Evolutionary conservation across 2,113 vertebrate genomes (phyloP), one percentile per base, ranked within the genome.

Genomic region (Lepus europaeus): DNA sequence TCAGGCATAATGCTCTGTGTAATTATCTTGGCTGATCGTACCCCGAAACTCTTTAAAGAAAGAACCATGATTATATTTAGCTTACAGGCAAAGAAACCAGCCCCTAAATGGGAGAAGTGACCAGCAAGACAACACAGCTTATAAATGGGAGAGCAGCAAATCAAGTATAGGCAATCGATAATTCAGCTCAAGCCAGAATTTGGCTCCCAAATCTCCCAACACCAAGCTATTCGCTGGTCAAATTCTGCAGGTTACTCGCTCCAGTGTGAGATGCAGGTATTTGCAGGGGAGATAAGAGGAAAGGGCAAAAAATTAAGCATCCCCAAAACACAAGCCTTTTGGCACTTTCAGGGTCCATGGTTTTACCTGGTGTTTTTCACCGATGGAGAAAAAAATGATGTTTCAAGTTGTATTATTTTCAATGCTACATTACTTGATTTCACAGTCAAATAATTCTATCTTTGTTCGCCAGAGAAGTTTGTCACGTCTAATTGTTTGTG

Each of bases 401-500:
- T 90, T 95, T 95, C 85, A 70, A 73, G 88, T 96, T 95, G 68
- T 93, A 78, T 92, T 97, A 39, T 95, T 95, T 95, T 96, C 94
- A 97, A 86, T 95, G 96, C 95, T 93, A 72, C 87, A 85, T 96
- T 94, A 92, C 88, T 96, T 1, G 29, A 95, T 96, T 96, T 96
- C 94, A 95, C 94, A 95, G 95, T 96, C 96, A 97, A 76, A 95
- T 96, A 90, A 93, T 89, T 92, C 94, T 90, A 56, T 82, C 90
- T 96, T 95, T 87, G 94, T 82, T 95, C 95, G 27, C 81, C 23
- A 25, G 93, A 59, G 69, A 64, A 88, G 61, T 95, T 93, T 93
- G 92, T 90, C 77, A 22, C 63, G 81, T 96, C 72, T 96, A 90
- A 95, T 94, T 97, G 95, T 92, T 96, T 88, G 51, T 51, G 33